phyloP scores from a whole-genome alignment of 2,113 vertebrate species.

The Tyto alba region DNA sequence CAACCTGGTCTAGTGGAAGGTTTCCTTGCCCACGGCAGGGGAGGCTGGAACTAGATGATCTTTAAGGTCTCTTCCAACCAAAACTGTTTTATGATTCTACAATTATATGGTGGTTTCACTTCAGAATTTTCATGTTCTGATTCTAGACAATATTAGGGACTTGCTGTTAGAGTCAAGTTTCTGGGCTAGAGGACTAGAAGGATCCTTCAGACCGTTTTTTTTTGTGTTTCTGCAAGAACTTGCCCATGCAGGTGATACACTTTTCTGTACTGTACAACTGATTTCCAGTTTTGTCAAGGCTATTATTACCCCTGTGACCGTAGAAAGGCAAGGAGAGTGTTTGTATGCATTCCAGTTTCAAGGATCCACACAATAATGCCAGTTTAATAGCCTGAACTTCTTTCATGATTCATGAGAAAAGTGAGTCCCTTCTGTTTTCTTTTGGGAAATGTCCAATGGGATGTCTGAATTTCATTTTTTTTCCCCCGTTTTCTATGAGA shows the following conservation, averaged over 20 bases:
- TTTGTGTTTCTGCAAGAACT: background rate
- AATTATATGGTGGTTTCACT: fast-evolving
- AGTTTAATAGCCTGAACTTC: background rate
- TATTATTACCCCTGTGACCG: background rate
- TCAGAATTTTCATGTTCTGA: background rate
- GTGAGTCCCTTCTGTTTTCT: background rate
- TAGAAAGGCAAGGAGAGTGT: background rate
- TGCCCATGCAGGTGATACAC: background rate
- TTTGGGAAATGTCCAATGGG: background rate
- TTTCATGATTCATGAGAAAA: slow-evolving; percentile 2
- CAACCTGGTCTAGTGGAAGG: too few species aligned
- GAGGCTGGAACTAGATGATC: too few species aligned
- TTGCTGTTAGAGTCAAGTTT: background rate
- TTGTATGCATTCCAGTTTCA: slow-evolving; percentile 2
- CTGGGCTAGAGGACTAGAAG: background rate
- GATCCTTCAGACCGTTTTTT: background rate
- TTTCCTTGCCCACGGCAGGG: too few species aligned
- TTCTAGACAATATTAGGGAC: background rate
- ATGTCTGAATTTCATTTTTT: background rate
- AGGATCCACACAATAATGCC: background rate
- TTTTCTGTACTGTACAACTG: background rate
- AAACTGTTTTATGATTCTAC: too few species aligned
- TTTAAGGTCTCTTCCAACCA: too few species aligned
- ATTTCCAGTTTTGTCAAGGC: background rate
- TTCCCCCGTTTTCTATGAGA: background rate